Percentiles rank a stretch among this genome's conserved stretches.
Evolutionary conservation across 1,140 invertebrate species (phyloP).

Genomic region (Eubasilissa regina): DNA sequence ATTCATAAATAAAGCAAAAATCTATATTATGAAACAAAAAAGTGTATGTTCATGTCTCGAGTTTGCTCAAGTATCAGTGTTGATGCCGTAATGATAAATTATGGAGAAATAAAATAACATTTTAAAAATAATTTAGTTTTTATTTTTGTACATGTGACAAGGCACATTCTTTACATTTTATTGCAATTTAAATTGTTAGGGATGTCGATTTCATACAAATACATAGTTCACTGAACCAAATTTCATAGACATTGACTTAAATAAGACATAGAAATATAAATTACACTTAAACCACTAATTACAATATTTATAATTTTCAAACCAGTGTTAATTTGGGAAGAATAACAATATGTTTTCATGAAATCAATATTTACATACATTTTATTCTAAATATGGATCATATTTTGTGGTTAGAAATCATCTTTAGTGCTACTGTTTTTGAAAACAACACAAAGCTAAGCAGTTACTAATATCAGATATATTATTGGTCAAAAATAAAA

Average conservation of each 20-base stretch:
- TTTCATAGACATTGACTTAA: slow-evolving; percentile 23
- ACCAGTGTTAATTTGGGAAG: slow-evolving; percentile 10
- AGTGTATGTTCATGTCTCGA: too few relatives aligned
- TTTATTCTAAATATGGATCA: too few relatives aligned
- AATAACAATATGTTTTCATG: not conserved
- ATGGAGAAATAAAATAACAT: not conserved
- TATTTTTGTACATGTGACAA: slow-evolving; percentile 32
- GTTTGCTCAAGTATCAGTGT: too few relatives aligned
- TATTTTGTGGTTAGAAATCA: too few relatives aligned
- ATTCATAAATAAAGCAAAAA: too few relatives aligned
- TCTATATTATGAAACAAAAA: too few relatives aligned
- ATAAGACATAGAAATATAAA: slow-evolving; percentile 11
- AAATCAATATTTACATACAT: too few relatives aligned
- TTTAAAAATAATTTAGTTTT: slow-evolving; percentile 36
- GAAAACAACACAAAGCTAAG: too few relatives aligned
- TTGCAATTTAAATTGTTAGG: slow-evolving; percentile 29
- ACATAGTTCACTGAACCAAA: slow-evolving; percentile 37
- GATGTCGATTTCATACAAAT: not conserved
- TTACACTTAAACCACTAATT: slow-evolving; percentile 29
- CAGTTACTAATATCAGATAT: too few relatives aligned
- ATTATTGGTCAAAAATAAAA: too few relatives aligned
- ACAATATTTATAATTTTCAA: slow-evolving; percentile 17
- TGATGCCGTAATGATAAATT: too few relatives aligned
- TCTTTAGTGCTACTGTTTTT: too few relatives aligned
- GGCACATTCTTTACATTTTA: slow-evolving; percentile 16